phyloP scores from a whole-genome alignment of 2,797 vertebrate genomes.

The Falco concolor region DNA sequence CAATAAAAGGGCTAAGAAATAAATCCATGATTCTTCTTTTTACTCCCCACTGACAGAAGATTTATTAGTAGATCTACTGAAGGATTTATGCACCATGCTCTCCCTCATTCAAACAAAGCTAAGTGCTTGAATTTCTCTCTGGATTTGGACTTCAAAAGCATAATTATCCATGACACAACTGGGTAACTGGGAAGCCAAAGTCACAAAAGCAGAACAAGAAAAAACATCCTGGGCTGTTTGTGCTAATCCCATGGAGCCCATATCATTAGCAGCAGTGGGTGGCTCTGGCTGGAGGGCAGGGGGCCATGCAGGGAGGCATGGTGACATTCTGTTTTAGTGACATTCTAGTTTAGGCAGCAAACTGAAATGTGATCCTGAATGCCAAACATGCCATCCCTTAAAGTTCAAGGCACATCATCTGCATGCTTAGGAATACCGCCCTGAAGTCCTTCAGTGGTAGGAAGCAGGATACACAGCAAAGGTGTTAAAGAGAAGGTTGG shows the following conservation, averaged over 20 bases:
- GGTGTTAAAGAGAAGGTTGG: not conserved
- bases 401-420: not conserved
- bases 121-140: not conserved
- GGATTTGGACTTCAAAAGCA: not conserved
- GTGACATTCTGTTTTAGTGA: conserved; percentile 1
- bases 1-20: not conserved
- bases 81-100: not conserved
- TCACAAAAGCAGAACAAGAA: not conserved
- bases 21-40: not conserved
- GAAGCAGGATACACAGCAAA: not conserved
- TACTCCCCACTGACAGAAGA: not conserved
- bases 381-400: not conserved
- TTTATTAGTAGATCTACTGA: not conserved
- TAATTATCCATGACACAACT: not conserved
- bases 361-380: conserved; percentile 37
- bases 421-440: not conserved
- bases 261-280: not conserved
- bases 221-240: not conserved
- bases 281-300: not conserved
- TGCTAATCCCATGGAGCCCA: not conserved
- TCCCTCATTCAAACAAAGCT: not conserved
- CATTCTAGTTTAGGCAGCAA: not conserved
- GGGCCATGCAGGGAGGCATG: not conserved
- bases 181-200: not conserved
- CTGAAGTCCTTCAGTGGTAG: not conserved